A percentile compares a stretch with the other conserved stretches of the same genome.
Conservation (phyloP, 2,113 vertebrate species). For the Channa argus region DNA sequence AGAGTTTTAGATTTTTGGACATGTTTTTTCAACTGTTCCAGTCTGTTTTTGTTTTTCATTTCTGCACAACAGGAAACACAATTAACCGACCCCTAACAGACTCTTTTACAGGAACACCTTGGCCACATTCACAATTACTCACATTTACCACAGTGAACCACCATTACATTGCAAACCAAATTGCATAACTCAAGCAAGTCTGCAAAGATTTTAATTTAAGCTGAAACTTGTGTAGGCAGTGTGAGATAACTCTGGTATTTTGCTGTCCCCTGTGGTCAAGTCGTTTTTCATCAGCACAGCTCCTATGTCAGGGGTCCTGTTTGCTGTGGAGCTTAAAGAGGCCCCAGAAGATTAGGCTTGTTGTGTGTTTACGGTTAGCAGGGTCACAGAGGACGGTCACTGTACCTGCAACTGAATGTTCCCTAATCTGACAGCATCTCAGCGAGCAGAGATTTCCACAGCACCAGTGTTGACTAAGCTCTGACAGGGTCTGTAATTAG, state of each 20-base stretch:
- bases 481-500: constrained; percentile 64
- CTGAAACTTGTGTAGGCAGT: no score
- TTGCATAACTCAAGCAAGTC: no score
- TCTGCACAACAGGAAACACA: no score
- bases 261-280: background rate
- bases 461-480: constrained; percentile 28
- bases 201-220: no score
- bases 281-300: constrained; percentile 43
- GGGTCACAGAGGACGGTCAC: constrained; percentile 33
- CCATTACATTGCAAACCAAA: no score
- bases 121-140: no score
- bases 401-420: constrained; percentile 1
- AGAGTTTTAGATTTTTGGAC: background rate
- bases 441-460: constrained; percentile 11
- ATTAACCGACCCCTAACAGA: no score
- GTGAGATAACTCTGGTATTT: no score
- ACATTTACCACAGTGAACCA: no score
- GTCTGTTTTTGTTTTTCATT: no score
- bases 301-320: constrained; percentile 55
- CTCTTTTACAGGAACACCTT: no score
- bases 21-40: background rate
- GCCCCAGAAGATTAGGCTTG: constrained; percentile 27
- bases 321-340: constrained; percentile 37
- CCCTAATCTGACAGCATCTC: constrained; percentile 7
- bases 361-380: constrained; percentile 41